Base-by-base conservation (phyloP, 2,113 vertebrate genomes). In the Pelobates fuscus region DNA sequence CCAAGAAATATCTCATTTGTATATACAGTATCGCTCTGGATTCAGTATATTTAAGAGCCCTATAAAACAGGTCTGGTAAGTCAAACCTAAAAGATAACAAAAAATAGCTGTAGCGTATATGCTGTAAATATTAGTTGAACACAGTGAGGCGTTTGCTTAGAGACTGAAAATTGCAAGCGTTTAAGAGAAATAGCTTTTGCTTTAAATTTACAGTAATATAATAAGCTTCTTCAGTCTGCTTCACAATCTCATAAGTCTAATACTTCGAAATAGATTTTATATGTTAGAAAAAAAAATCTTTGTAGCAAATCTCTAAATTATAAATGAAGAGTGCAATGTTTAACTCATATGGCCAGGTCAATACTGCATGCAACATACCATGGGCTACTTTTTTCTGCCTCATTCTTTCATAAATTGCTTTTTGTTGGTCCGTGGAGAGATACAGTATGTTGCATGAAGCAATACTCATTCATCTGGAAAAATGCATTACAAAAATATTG, bases 131-230 rank as follows among this genome's bases (percentile, higher is more conserved):
- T 71, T 79, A 83, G 43, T 75, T 0, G 3, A 87, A 75, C 58
- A 78, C 71, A 84, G 78, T 79, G 70, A 88, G 69, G 75, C 71
- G 79, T 87, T 88, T 86, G 3, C 57, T 73, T 78, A 52, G 70
- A 86, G 71, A 67, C 49, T 84, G 83, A 82, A 88, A 88, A 88
- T 87, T 84, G 77, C 43, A 80, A 80, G 21, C 78, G 81, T 87
- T 88, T 89, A 85, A 85, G 79, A 87, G 72, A 86, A 89, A 84
- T 80, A 46, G 41, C 61, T 71, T 76, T 84, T 85, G 78, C 78
- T 88, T 83, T 81, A 84, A 82, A 89, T 84, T 86, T 80, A 78
- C 78, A 70, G 76, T 78, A 84, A 84, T 80, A 79, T 79, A 79
- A 63, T 18, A 82, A 7, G 68, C 73, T 64, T 41, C 26, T 24